phyloP scores from a whole-genome alignment of 1,140 invertebrate genomes.

The Aethina tumida region DNA sequence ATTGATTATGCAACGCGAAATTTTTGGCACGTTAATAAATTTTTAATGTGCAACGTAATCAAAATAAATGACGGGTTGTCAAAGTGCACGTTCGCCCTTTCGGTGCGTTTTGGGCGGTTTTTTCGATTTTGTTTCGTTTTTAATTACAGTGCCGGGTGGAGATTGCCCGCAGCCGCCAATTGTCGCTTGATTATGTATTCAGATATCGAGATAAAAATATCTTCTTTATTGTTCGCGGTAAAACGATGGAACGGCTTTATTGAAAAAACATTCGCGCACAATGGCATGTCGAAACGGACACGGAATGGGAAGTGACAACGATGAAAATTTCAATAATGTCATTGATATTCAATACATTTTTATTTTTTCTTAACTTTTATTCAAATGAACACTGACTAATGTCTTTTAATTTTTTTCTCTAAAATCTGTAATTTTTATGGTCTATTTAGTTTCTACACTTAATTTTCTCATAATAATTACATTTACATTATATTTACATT shows the following conservation, averaged over 20 bases:
- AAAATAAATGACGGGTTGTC: constrained; percentile 30
- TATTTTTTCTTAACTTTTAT: too few relatives aligned
- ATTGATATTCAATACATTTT: too few relatives aligned
- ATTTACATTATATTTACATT: too few relatives aligned
- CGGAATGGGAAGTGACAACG: constrained; percentile 6
- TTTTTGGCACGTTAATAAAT: constrained; percentile 23
- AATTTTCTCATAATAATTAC: too few relatives aligned
- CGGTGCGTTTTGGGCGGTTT: constrained; percentile 15
- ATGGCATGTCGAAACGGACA: constrained; percentile 8
- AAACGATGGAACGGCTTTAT: constrained; percentile 9
- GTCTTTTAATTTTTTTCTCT: too few relatives aligned
- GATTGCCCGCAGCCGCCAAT: constrained; percentile 19
- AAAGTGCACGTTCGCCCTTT: constrained; percentile 18
- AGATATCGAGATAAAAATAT: constrained; percentile 21
- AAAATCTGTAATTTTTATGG: too few relatives aligned
- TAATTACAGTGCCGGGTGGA: constrained; percentile 27
- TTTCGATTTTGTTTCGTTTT: constrained; percentile 24
- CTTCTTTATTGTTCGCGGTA: constrained; percentile 15
- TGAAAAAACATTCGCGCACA: constrained; percentile 8
- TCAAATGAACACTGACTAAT: too few relatives aligned
- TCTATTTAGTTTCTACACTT: too few relatives aligned
- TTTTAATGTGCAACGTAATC: constrained; percentile 29
- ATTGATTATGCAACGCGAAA: constrained; percentile 16
- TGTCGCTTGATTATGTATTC: constrained; percentile 21
- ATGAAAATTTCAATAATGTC: constrained; percentile 3